A percentile compares a stretch with the other conserved stretches of the same genome.
phyloP scores from a whole-genome alignment of 2,888 invertebrate species.

The Malthinus flaveolus region DNA sequence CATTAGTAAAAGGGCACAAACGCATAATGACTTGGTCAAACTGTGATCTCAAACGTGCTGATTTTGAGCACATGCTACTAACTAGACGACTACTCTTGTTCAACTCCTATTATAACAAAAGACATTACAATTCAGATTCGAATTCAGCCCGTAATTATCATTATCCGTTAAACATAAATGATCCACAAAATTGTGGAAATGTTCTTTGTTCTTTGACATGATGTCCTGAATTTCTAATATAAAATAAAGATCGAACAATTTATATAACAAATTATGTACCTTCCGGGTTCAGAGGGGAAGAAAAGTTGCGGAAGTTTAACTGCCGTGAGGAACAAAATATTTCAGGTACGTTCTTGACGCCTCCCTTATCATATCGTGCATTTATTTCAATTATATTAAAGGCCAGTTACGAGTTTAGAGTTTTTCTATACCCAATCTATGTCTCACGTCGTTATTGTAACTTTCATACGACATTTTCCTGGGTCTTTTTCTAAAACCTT shows the following conservation, averaged over 20 bases:
- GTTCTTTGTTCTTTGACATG: constrained; percentile 21
- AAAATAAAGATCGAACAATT: constrained; percentile 11
- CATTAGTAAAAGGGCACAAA: constrained; percentile 27
- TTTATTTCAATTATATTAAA: too few species aligned
- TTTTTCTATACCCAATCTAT: too few species aligned
- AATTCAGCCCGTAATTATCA: constrained; percentile 23
- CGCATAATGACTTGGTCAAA: constrained; percentile 43
- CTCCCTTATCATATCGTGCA: too few species aligned
- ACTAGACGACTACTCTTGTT: constrained; percentile 22
- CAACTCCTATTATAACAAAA: constrained; percentile 26
- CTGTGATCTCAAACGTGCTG: constrained; percentile 41
- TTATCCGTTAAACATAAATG: constrained; percentile 29
- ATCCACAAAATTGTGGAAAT: constrained; percentile 17
- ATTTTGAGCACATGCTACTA: constrained; percentile 34
- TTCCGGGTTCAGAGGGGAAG: too few species aligned
- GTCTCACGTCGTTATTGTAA: too few species aligned
- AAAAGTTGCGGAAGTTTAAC: too few species aligned
- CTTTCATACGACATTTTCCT: too few species aligned
- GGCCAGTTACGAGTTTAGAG: too few species aligned
- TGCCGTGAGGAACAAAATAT: too few species aligned
- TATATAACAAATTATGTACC: neutral
- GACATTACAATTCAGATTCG: constrained; percentile 27
- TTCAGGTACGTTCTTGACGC: too few species aligned
- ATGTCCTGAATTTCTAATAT: constrained; percentile 19
- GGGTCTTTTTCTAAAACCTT: too few species aligned